Evolutionary conservation across 2,797 vertebrate genomes (phyloP).

Genomic region (Limosa lapponica): DNA sequence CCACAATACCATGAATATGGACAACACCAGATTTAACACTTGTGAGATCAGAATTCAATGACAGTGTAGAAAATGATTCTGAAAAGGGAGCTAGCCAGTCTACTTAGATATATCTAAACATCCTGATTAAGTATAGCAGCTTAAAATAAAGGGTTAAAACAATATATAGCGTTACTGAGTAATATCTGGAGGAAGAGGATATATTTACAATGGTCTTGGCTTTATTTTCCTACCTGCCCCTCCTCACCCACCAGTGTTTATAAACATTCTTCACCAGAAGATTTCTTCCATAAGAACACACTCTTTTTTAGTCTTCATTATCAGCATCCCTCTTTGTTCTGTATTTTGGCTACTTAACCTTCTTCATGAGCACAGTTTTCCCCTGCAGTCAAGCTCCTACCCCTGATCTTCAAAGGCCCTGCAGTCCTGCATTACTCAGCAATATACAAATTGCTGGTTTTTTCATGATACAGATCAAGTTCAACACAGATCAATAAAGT

Average conservation of each 20-base stretch:
- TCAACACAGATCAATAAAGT: not conserved
- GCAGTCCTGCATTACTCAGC: not conserved
- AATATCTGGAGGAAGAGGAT: not conserved
- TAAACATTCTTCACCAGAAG: not conserved
- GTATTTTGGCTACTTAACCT: not conserved
- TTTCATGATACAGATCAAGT: not conserved
- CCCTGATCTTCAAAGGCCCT: not conserved
- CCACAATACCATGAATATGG: not conserved
- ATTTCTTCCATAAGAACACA: not conserved
- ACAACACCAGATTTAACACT: not conserved
- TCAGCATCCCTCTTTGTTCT: not conserved
- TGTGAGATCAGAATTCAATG: not conserved
- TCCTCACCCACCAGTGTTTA: not conserved
- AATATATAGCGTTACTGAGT: not conserved
- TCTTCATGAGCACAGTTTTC: not conserved
- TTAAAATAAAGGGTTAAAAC: not conserved
- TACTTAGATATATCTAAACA: not conserved
- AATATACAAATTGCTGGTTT: not conserved
- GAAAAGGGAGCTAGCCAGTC: not conserved
- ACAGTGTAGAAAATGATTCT: not conserved
- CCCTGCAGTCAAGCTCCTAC: not conserved
- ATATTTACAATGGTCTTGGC: not conserved
- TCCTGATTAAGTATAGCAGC: not conserved
- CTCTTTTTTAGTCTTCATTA: not conserved
- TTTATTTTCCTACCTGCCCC: not conserved